These are phyloP conservation scores for Tupaia chinensis DNA, from an alignment of 2,113 vertebrate species.

Conservation along the genomic window DNA sequence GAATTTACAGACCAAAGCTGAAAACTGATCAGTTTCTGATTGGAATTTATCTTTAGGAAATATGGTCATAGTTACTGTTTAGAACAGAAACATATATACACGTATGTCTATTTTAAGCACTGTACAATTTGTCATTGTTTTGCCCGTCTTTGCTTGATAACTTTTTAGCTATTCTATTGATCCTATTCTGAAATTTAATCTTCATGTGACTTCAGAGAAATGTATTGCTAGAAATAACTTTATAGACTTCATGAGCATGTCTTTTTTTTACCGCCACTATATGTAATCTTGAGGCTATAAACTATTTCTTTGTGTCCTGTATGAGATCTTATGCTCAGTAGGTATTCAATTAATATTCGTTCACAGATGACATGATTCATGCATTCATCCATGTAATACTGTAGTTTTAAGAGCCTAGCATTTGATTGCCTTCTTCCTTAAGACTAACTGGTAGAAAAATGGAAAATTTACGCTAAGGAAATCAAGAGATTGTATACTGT, in stretches of 20 bases:
- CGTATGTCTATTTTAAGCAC: background rate
- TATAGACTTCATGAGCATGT: background rate
- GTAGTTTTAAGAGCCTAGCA: background rate
- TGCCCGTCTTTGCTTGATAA: background rate
- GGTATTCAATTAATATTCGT: background rate
- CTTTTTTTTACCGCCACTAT: background rate
- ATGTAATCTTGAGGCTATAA: background rate
- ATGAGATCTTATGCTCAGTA: background rate
- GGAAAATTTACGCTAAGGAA: background rate
- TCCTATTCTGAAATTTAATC: background rate
- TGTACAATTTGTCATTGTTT: background rate
- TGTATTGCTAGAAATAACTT: background rate
- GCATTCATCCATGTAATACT: background rate
- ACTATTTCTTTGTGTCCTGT: background rate
- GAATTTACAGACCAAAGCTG: background rate
- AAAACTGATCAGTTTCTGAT: background rate
- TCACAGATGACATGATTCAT: background rate
- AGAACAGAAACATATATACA: background rate
- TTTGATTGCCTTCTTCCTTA: conserved; percentile 3
- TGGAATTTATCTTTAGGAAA: background rate
- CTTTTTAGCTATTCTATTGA: background rate
- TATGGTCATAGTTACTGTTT: background rate
- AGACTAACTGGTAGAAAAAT: background rate
- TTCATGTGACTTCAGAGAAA: background rate
- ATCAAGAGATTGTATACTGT: background rate